Evolutionary conservation across 53 echinoderm and acorn worm species (phyloP), one percentile per base, ranked within the genome.

Genomic region (Zoroaster sp.): DNA sequence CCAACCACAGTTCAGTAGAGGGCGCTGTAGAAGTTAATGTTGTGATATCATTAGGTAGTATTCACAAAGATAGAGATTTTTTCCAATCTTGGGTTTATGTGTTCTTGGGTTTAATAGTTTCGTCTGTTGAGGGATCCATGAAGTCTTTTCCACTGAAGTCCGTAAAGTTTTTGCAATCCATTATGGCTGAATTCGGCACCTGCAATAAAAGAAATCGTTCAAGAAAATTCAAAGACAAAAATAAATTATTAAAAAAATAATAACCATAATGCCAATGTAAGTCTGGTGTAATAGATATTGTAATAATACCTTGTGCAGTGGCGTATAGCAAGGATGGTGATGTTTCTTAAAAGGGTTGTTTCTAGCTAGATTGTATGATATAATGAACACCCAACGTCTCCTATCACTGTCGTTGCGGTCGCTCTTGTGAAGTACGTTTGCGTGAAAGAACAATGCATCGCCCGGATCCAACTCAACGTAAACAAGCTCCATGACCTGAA

Each of bases 371-470:
- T 93, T 95, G 87, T 95, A 95, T 8, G 95, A 70, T 1, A 88
- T 41, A 18, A 93, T 93, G 41, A 95, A 93, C 20, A 88, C 91
- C 95, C 93, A 93, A 0, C 95, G 90, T 25, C 91, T 46, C 14
- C 93, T 45, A 35, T 95, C 95, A 44, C 93, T 93, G 66, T 80
- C 74, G 80, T 95, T 95, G 30, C 88, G 73, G 65, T 93, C 89
- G 71, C 95, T 95, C 71, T 89, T 83, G 28, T 95, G 95, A 12
- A 95, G 83, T 2, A 95, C 91, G 63, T 95, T 95, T 79, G 70
- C 71, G 75, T 95, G 95, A 52, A 95, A 95, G 86, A 93, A 95
- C 42, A 95, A 51, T 11, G 93, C 95, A 72, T 95, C 95, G 4
- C 95, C 95, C 0, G 93, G 88, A 3, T 93, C 82, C 20, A 95